These are phyloP conservation scores for Napeogenes sylphis DNA, from an alignment of 2,888 invertebrate species.

Conservation along the genomic window DNA sequence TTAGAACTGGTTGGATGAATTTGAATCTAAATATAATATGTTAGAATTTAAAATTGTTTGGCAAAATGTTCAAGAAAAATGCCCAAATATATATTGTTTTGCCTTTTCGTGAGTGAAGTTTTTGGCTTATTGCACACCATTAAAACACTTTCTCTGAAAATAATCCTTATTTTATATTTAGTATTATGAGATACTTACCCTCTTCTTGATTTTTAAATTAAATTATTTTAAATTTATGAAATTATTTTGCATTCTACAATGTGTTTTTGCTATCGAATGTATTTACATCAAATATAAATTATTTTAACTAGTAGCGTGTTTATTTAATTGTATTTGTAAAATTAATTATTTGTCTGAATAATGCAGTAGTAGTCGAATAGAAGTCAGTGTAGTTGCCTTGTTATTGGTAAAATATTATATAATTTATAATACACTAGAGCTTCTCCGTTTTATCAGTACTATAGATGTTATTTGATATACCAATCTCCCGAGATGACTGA, in stretches of 20 bases:
- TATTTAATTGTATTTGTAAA: no score
- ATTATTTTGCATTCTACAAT: not conserved
- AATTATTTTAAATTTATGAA: not conserved
- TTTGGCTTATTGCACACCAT: constrained; percentile 4
- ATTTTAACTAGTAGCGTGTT: no score
- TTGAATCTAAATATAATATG: not conserved
- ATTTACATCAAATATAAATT: no score
- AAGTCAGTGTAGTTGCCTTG: no score
- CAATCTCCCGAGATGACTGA: no score
- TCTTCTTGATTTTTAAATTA: not conserved
- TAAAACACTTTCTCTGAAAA: not conserved
- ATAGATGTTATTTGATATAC: no score
- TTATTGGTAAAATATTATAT: no score
- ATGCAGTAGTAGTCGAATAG: no score
- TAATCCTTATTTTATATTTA: not conserved
- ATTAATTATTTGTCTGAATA: no score
- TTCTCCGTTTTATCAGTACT: no score
- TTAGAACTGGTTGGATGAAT: constrained; percentile 13
- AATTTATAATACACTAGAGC: no score
- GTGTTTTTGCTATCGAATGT: no score
- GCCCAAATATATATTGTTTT: constrained; percentile 14
- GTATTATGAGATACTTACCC: not conserved
- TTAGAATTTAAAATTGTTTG: constrained; percentile 8
- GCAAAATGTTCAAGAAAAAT: not conserved
- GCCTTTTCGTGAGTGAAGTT: constrained; percentile 20